phyloP scores from a whole-genome alignment of 1,140 invertebrate species.

The Olivierus martensii region DNA sequence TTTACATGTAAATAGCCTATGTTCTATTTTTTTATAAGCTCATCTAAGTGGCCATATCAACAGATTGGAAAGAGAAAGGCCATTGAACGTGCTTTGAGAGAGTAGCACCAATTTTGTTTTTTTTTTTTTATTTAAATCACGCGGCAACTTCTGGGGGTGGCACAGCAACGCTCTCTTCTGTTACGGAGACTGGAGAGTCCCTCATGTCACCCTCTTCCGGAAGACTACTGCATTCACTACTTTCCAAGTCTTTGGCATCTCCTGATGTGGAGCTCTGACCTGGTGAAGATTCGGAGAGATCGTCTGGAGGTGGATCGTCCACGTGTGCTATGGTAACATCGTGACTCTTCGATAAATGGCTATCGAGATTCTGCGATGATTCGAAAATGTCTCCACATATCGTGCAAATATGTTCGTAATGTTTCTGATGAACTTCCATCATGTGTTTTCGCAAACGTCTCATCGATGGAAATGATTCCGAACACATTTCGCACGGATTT shows the following conservation, averaged over 20 bases:
- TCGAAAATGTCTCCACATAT: slow-evolving; percentile 21
- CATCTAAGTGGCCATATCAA: no score
- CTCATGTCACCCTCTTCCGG: slow-evolving; percentile 1
- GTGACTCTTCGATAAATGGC: slow-evolving; percentile 20
- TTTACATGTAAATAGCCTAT: no score
- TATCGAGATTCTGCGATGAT: slow-evolving; percentile 10
- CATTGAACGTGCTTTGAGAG: no score
- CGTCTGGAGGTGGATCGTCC: background rate
- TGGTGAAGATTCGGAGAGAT: slow-evolving; percentile 6
- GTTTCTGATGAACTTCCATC: slow-evolving; percentile 5
- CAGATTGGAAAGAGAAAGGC: no score
- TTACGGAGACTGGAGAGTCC: slow-evolving; percentile 5
- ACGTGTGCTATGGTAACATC: background rate
- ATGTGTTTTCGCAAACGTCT: slow-evolving; percentile 3
- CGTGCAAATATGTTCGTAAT: slow-evolving; percentile 15
- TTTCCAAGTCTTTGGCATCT: slow-evolving; percentile 14
- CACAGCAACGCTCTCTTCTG: background rate
- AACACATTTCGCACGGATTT: slow-evolving; percentile 10
- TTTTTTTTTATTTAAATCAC: no score
- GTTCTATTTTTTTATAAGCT: no score
- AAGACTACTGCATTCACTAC: slow-evolving; percentile 11
- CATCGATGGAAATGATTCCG: slow-evolving; percentile 14
- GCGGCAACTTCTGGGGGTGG: background rate
- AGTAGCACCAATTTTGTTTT: no score
- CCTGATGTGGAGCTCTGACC: slow-evolving; percentile 10